Conservation (phyloP, 2,888 invertebrate genomes). For the Apamea monoglypha region DNA sequence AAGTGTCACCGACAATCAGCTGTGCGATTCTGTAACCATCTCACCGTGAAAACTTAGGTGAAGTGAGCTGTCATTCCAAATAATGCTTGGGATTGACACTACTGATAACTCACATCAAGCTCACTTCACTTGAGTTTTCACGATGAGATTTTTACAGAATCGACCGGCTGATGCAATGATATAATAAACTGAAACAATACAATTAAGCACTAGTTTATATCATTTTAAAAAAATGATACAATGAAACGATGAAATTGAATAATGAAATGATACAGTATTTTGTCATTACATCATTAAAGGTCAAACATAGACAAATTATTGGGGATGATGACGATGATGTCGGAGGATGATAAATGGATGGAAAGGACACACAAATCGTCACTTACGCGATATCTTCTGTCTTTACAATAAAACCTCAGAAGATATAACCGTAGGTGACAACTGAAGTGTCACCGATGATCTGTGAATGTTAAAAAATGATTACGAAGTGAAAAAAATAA, state of each 20-base stretch:
- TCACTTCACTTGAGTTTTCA: no score
- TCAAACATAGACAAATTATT: neutral
- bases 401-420: neutral
- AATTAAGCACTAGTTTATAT: no score
- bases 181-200: neutral
- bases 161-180: no score
- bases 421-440: neutral
- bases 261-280: neutral
- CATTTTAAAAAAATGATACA: no score
- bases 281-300: neutral
- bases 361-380: neutral
- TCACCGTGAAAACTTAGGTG: no score
- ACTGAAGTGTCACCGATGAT: neutral
- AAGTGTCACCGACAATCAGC: neutral
- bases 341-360: neutral
- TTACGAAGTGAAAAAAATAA: neutral
- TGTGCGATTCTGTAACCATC: no score
- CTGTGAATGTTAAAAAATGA: conserved; percentile 1
- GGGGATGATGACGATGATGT: neutral
- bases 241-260: neutral
- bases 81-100: no score
- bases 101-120: no score
- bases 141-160: no score
- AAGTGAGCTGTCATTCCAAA: no score
- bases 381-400: neutral